Percentiles rank a stretch among this genome's conserved stretches.
These are phyloP conservation scores for Cheumatopsyche charites DNA, from an alignment of 1,140 invertebrate species.

Conservation along the genomic window DNA sequence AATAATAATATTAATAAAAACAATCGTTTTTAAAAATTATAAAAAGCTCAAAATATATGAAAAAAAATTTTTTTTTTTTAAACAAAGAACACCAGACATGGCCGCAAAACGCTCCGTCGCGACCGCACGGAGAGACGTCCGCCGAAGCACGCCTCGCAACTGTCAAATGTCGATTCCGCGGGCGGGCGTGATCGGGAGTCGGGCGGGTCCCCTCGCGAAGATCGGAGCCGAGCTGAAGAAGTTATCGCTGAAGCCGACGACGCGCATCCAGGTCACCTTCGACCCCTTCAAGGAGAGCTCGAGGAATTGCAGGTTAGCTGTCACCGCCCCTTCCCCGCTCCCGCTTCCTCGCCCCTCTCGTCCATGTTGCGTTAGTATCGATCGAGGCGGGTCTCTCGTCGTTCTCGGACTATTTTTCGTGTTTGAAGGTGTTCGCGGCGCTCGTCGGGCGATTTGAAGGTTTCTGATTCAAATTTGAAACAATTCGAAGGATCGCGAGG, in stretches of 20 bases:
- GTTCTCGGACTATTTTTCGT: background rate
- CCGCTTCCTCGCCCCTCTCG: background rate
- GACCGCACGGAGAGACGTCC: background rate
- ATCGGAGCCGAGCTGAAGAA: constrained; percentile 71
- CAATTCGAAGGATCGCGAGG: too few relatives aligned
- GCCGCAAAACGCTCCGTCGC: background rate
- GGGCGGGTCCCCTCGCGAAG: constrained; percentile 68
- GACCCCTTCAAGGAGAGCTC: constrained; percentile 78
- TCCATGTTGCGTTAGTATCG: background rate
- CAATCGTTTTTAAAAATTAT: too few relatives aligned
- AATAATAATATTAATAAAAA: too few relatives aligned
- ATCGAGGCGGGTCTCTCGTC: background rate
- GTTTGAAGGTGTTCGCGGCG: constrained; percentile 2
- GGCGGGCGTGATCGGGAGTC: constrained; percentile 68
- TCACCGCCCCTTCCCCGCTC: background rate
- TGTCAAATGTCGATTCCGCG: constrained; percentile 75
- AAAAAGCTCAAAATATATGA: too few relatives aligned
- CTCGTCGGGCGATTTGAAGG: too few relatives aligned
- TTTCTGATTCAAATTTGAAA: too few relatives aligned
- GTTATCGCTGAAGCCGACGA: constrained; percentile 80
- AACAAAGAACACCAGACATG: too few relatives aligned
- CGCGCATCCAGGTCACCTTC: constrained; percentile 77
- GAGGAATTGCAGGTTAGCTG: background rate
- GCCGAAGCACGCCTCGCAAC: too few relatives aligned
- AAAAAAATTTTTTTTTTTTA: too few relatives aligned